Evolutionary conservation across 2,113 vertebrate species (phyloP).

Genomic region (Poicephalus meyeri): DNA sequence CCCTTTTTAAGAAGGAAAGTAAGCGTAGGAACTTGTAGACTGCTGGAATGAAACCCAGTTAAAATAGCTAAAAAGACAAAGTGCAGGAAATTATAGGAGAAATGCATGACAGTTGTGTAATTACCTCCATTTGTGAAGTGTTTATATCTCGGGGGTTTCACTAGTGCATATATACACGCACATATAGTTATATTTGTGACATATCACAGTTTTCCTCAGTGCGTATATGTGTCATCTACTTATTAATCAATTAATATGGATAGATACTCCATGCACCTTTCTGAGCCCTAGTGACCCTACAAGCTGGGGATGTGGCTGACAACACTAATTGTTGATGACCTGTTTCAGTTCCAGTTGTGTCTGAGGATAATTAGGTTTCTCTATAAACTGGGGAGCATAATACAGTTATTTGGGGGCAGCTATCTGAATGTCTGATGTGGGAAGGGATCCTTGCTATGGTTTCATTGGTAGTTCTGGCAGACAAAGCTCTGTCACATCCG

Average conservation of each 20-base stretch:
- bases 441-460: not conserved
- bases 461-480: not conserved
- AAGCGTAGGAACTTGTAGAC: not conserved
- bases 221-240: not conserved
- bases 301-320: not conserved
- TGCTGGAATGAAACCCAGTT: not conserved
- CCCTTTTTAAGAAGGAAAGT: not conserved
- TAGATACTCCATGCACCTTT: not conserved
- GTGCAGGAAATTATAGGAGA: not conserved
- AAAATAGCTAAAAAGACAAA: not conserved
- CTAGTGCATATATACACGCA: not conserved
- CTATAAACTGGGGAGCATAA: not conserved
- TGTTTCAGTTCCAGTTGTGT: not conserved
- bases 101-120: not conserved
- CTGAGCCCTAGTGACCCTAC: not conserved
- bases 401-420: not conserved
- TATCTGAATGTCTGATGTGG: not conserved
- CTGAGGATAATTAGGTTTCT: not conserved
- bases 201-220: not conserved
- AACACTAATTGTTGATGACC: not conserved
- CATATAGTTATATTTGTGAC: not conserved
- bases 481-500: not conserved
- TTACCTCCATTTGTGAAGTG: not conserved
- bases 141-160: not conserved
- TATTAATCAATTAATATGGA: not conserved